phyloP scores from a whole-genome alignment of 2,113 vertebrate genomes.

The Lamprologus tigripictilis region DNA sequence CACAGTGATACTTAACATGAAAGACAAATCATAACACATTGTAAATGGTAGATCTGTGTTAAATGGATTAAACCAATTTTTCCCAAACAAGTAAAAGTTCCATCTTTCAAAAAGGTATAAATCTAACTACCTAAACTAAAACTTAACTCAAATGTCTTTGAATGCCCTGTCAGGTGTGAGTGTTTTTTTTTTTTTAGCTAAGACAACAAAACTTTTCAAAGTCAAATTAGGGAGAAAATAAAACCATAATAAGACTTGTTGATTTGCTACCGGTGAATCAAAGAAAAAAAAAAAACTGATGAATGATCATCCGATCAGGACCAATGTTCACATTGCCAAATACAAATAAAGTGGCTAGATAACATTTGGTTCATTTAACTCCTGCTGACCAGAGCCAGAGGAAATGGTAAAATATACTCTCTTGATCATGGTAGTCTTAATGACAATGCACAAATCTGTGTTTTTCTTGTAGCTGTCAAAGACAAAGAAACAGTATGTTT shows the following conservation, averaged over 20 bases:
- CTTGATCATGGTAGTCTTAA: not conserved
- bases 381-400: constrained; percentile 12
- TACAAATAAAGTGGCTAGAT: constrained; percentile 44
- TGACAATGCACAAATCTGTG: not conserved
- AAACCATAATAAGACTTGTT: not conserved
- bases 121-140: not conserved
- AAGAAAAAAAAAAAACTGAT: not conserved
- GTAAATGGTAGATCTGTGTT: not conserved
- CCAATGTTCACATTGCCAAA: constrained; percentile 21
- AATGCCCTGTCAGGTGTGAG: not conserved
- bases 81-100: not conserved
- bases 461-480: not conserved
- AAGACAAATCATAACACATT: not conserved
- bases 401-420: constrained; percentile 26
- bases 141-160: not conserved
- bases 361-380: constrained; percentile 25
- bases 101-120: not conserved
- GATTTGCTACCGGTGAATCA: not conserved
- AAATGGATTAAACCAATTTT: not conserved
- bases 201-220: not conserved
- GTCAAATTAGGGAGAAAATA: not conserved
- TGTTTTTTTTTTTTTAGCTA: not conserved
- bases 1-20: not conserved
- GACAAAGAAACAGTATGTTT: not conserved
- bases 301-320: not conserved